Conservation (phyloP, 2,888 invertebrate species). For the Leuctra nigra region DNA sequence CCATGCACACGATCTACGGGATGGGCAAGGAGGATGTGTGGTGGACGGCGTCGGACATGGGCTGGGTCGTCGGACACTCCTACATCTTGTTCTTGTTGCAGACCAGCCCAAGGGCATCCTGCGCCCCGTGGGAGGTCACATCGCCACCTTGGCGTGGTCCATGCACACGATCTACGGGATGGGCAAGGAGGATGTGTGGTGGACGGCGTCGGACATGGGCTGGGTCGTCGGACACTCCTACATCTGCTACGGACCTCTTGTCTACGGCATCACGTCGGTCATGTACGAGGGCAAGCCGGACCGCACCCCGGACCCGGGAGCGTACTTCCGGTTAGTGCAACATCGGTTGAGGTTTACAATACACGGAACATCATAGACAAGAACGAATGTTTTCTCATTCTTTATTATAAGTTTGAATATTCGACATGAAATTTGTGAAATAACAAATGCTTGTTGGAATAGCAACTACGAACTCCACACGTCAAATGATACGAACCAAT, state of each 20-base stretch:
- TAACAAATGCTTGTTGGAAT: too few species aligned
- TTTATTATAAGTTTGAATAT: too few species aligned
- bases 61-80: slow-evolving; percentile 93
- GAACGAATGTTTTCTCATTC: too few species aligned
- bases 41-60: slow-evolving; percentile 87
- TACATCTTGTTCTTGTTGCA: slow-evolving; percentile 57
- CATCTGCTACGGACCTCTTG: slow-evolving; percentile 84
- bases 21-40: slow-evolving; percentile 70
- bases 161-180: slow-evolving; percentile 78
- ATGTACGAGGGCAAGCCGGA: slow-evolving; percentile 93
- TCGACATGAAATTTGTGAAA: too few species aligned
- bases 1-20: slow-evolving; percentile 76
- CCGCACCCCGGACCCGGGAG: slow-evolving; percentile 86
- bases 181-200: slow-evolving; percentile 73
- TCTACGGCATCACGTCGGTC: slow-evolving; percentile 72
- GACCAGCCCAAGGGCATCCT: slow-evolving; percentile 73
- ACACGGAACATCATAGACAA: too few species aligned
- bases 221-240: slow-evolving; percentile 96
- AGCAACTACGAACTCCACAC: too few species aligned
- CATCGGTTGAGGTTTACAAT: too few species aligned
- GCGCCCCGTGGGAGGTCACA: slow-evolving; percentile 81
- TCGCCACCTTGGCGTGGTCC: slow-evolving; percentile 78
- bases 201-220: slow-evolving; percentile 84
- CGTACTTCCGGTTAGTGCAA: slow-evolving; percentile 85
- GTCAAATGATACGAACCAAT: too few species aligned